Percentiles rank a stretch among this genome's conserved stretches.
These are phyloP conservation scores for Microchrysa polita DNA, from an alignment of 2,888 invertebrate genomes.

Conservation along the genomic window DNA sequence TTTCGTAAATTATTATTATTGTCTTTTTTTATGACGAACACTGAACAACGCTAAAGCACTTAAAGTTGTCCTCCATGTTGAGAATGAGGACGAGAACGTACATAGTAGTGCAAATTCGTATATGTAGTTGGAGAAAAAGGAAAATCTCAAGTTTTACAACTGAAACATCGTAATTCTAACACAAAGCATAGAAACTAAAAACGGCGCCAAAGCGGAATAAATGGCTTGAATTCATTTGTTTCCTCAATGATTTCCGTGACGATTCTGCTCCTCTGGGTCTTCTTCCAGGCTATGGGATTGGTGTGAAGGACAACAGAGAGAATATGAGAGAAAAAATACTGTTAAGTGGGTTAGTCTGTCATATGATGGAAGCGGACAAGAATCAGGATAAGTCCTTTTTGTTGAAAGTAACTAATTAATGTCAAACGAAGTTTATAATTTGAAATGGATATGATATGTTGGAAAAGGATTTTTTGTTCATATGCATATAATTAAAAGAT, in stretches of 20 bases:
- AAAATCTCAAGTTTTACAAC: no score
- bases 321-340: no score
- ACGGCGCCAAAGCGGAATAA: constrained; percentile 7
- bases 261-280: neutral
- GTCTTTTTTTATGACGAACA: neutral
- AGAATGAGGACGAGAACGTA: neutral
- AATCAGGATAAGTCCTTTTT: constrained; percentile 28
- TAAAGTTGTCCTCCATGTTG: neutral
- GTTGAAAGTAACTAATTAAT: constrained; percentile 42
- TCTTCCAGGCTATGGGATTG: neutral
- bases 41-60: neutral
- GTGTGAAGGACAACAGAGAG: neutral
- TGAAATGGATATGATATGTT: constrained; percentile 5
- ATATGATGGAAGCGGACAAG: neutral
- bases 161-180: constrained; percentile 28
- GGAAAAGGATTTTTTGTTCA: no score
- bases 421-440: constrained; percentile 33
- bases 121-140: no score
- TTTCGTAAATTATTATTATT: neutral
- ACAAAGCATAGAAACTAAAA: neutral
- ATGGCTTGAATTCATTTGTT: constrained; percentile 21
- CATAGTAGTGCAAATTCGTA: no score
- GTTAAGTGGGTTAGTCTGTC: constrained; percentile 40
- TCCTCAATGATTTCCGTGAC: neutral
- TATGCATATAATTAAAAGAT: no score